Evolutionary conservation across 2,888 invertebrate genomes (phyloP).

Genomic region (Cephus pygmeus): DNA sequence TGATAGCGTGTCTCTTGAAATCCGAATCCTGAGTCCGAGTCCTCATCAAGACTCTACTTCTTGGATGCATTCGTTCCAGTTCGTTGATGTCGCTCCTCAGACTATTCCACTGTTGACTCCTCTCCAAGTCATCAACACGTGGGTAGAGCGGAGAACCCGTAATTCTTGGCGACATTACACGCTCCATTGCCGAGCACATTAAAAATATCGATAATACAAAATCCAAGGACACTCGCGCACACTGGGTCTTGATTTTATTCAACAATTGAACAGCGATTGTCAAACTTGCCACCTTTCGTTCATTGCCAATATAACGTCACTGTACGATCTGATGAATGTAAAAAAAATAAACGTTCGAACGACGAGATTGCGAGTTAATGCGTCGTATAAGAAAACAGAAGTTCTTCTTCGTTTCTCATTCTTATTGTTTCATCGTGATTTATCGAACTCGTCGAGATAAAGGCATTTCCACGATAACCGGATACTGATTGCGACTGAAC

Average conservation of each 20-base stretch:
- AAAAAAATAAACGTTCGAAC: not conserved
- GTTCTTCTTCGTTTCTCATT: not conserved
- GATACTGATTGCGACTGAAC: not conserved
- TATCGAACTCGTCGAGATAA: not conserved
- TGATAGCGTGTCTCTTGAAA: constrained; percentile 44
- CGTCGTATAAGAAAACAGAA: not conserved
- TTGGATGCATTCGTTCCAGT: constrained; percentile 39
- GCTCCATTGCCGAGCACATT: not conserved
- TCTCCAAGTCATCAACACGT: constrained; percentile 47
- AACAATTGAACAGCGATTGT: not conserved
- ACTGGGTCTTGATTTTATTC: not conserved
- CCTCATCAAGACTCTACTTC: constrained; percentile 17
- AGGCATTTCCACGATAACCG: not conserved
- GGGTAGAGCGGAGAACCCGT: constrained; percentile 10
- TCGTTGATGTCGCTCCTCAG: constrained; percentile 47
- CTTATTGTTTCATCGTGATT: not conserved
- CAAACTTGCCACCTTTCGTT: not conserved
- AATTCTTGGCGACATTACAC: not conserved
- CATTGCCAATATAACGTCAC: too few relatives aligned
- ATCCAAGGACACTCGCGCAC: not conserved
- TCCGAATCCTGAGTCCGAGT: constrained; percentile 2
- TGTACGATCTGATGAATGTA: not conserved
- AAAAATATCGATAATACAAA: not conserved
- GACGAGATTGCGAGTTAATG: not conserved
- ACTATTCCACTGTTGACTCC: constrained; percentile 48